These are phyloP conservation scores for Melanotus villosus DNA, from an alignment of 2,888 invertebrate species.

Conservation along the genomic window DNA sequence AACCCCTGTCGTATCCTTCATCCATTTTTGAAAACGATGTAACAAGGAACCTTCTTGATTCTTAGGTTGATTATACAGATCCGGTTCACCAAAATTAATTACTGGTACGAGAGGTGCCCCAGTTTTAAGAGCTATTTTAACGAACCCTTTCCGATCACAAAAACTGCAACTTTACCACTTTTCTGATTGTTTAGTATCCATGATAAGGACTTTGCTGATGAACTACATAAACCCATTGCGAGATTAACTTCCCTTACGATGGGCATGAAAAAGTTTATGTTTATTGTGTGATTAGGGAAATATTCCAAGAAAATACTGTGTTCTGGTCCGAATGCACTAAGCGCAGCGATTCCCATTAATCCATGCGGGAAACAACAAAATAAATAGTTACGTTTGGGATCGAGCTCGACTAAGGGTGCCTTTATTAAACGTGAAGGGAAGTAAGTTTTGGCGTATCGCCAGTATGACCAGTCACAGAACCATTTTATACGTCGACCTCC, in stretches of 20 bases:
- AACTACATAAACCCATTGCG: constrained; percentile 71
- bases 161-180: constrained; percentile 76
- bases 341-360: constrained; percentile 81
- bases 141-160: constrained; percentile 86
- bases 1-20: constrained; percentile 80
- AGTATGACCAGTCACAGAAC: constrained; percentile 77
- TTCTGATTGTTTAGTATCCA: constrained; percentile 71
- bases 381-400: constrained; percentile 86
- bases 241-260: constrained; percentile 79
- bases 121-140: constrained; percentile 61
- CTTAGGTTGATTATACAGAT: constrained; percentile 83
- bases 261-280: constrained; percentile 80
- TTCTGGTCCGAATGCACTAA: constrained; percentile 83
- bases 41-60: constrained; percentile 81
- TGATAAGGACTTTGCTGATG: constrained; percentile 78
- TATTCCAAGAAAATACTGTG: constrained; percentile 67
- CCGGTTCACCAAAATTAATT: constrained; percentile 92
- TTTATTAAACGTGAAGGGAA: constrained; percentile 90
- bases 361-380: constrained; percentile 95
- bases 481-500: constrained; percentile 67
- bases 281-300: constrained; percentile 74
- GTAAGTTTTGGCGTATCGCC: constrained; percentile 84
- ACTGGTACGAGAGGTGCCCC: constrained; percentile 90
- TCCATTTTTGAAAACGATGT: constrained; percentile 77
- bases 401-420: constrained; percentile 86